Conservation (phyloP, 2,113 vertebrate genomes). For the Daphoenositta chrysoptera region DNA sequence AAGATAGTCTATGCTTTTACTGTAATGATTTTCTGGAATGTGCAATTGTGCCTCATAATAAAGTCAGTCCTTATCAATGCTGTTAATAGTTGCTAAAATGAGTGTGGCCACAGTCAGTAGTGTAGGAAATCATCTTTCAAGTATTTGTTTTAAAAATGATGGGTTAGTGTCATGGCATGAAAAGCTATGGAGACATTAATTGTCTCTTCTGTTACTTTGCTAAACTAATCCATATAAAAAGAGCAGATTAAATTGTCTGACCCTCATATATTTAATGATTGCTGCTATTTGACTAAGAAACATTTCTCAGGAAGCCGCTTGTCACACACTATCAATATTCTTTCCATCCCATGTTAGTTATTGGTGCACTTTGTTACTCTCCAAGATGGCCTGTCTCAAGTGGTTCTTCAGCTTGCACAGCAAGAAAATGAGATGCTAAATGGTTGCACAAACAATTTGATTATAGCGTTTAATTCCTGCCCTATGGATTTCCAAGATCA, state of each 20-base stretch:
- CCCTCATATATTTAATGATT: conserved; percentile 93
- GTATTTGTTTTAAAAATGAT: conserved; percentile 56
- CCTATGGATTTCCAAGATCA: conserved; percentile 72
- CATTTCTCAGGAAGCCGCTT: conserved; percentile 81
- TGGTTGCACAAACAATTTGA: conserved; percentile 77
- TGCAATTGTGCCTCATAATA: background rate
- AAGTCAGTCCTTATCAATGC: background rate
- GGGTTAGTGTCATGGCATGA: conserved; percentile 64
- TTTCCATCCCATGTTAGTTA: conserved; percentile 84
- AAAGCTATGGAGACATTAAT: conserved; percentile 78
- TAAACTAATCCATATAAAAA: conserved; percentile 88
- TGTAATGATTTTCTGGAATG: conserved; percentile 1
- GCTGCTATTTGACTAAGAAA: conserved; percentile 84
- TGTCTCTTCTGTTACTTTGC: conserved; percentile 78
- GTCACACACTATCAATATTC: conserved; percentile 86
- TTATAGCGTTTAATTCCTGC: conserved; percentile 76
- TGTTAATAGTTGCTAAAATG: background rate
- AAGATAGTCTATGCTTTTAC: background rate
- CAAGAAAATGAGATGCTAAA: conserved; percentile 75
- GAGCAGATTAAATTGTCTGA: conserved; percentile 89
- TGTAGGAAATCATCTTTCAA: conserved; percentile 17
- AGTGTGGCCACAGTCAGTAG: background rate
- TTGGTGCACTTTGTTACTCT: conserved; percentile 80
- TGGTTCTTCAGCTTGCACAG: conserved; percentile 72
- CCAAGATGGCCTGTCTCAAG: conserved; percentile 72